These are phyloP conservation scores for Cherax destructor DNA, from an alignment of 1,140 invertebrate genomes.

Conservation along the genomic window DNA sequence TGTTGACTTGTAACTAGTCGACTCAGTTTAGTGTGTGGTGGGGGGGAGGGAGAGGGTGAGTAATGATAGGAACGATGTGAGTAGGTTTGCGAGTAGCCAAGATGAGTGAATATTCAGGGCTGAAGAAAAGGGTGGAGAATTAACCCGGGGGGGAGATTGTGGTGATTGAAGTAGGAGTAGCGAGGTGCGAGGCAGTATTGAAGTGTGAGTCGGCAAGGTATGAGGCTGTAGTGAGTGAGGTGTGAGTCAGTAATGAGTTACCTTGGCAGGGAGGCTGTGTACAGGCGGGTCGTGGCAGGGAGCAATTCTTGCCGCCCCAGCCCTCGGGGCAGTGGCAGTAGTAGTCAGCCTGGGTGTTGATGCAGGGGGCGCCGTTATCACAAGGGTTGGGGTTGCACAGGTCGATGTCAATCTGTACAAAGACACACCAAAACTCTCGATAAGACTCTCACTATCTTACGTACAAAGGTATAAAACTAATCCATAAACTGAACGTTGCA, in stretches of 20 bases:
- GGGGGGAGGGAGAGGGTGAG: no score
- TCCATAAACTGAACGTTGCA: background rate
- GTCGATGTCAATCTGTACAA: constrained; percentile 85
- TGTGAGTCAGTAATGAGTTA: constrained; percentile 26
- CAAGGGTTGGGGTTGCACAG: constrained; percentile 90
- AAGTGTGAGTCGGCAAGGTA: no score
- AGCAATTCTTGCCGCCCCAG: constrained; percentile 95
- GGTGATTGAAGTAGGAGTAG: no score
- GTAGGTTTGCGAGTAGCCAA: no score
- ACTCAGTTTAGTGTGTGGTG: no score
- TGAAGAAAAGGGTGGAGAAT: no score
- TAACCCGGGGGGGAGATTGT: no score
- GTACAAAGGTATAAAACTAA: background rate
- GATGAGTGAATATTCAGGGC: no score
- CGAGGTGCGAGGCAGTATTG: no score
- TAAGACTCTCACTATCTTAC: background rate
- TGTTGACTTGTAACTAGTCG: no score
- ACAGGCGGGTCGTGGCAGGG: constrained; percentile 83
- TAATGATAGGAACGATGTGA: no score
- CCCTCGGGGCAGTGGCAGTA: constrained; percentile 76
- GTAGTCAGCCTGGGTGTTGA: constrained; percentile 85
- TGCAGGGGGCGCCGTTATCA: constrained; percentile 85
- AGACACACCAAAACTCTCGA: background rate
- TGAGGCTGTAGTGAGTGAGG: no score
- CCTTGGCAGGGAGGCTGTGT: constrained; percentile 76